These are phyloP conservation scores for Macaria liturata DNA, from an alignment of 2,888 invertebrate species.

Conservation along the genomic window DNA sequence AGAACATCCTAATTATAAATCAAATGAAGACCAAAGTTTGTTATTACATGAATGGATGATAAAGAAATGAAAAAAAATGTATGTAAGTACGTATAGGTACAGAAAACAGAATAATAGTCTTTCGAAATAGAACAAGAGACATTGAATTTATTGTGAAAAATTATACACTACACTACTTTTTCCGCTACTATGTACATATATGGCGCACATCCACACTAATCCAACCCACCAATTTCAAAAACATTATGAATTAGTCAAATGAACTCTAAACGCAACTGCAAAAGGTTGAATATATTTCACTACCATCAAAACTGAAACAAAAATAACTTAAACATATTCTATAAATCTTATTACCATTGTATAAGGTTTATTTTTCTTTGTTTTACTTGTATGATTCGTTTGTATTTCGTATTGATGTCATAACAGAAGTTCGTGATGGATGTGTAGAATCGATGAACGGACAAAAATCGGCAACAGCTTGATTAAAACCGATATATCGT, in stretches of 20 bases:
- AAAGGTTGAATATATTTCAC: too few relatives aligned
- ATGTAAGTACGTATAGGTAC: too few relatives aligned
- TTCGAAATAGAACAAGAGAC: too few relatives aligned
- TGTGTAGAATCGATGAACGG: slow-evolving; percentile 10
- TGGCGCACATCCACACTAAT: slow-evolving; percentile 13
- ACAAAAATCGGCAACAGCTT: slow-evolving; percentile 12
- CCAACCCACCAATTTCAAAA: slow-evolving; percentile 5
- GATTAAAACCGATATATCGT: slow-evolving; percentile 18
- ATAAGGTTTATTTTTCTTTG: slow-evolving; percentile 4
- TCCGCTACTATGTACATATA: not conserved
- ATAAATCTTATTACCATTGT: not conserved
- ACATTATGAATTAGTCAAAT: not conserved
- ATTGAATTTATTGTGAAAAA: too few relatives aligned
- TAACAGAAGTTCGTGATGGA: slow-evolving; percentile 16
- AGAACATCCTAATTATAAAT: too few relatives aligned
- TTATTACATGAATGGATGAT: too few relatives aligned
- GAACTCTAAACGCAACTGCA: not conserved
- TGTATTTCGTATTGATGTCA: slow-evolving; percentile 5
- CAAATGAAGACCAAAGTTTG: too few relatives aligned
- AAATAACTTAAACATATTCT: too few relatives aligned
- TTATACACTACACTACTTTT: too few relatives aligned
- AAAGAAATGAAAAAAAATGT: too few relatives aligned
- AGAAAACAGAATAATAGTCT: too few relatives aligned
- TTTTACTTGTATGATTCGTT: not conserved
- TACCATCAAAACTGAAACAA: too few relatives aligned